phyloP scores from a whole-genome alignment of 2,888 invertebrate genomes.

The Glyphotaelius pellucidus region DNA sequence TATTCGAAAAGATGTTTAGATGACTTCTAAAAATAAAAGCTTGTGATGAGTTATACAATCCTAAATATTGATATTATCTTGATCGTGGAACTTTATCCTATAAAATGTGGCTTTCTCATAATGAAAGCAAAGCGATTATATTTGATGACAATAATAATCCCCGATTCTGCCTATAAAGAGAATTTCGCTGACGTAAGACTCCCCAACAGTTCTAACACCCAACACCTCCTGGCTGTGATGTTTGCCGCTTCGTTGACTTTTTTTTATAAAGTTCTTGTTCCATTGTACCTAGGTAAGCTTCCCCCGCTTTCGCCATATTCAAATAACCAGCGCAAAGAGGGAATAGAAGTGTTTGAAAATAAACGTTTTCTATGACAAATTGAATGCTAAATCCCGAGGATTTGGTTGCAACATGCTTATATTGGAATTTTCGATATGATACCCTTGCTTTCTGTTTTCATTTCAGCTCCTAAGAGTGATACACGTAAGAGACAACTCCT shows the following conservation, averaged over 20 bases:
- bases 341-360: constrained; percentile 44
- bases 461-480: background rate
- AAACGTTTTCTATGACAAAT: constrained; percentile 59
- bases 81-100: background rate
- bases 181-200: constrained; percentile 64
- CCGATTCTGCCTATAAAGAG: constrained; percentile 57
- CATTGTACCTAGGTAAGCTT: constrained; percentile 48
- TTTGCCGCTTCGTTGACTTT: constrained; percentile 65
- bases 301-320: constrained; percentile 51
- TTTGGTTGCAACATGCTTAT: constrained; percentile 41
- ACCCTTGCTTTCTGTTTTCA: constrained; percentile 2
- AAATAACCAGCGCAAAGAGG: constrained; percentile 48
- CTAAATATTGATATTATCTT: background rate
- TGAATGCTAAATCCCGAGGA: constrained; percentile 55
- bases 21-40: background rate
- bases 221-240: constrained; percentile 62
- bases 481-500: background rate
- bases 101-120: constrained; percentile 31
- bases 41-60: background rate
- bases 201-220: constrained; percentile 28
- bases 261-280: constrained; percentile 63
- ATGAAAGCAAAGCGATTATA: constrained; percentile 60
- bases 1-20: background rate
- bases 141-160: constrained; percentile 66
- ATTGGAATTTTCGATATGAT: constrained; percentile 11